Conservation (phyloP, 2,113 vertebrate species). For the Bubo bubo region DNA sequence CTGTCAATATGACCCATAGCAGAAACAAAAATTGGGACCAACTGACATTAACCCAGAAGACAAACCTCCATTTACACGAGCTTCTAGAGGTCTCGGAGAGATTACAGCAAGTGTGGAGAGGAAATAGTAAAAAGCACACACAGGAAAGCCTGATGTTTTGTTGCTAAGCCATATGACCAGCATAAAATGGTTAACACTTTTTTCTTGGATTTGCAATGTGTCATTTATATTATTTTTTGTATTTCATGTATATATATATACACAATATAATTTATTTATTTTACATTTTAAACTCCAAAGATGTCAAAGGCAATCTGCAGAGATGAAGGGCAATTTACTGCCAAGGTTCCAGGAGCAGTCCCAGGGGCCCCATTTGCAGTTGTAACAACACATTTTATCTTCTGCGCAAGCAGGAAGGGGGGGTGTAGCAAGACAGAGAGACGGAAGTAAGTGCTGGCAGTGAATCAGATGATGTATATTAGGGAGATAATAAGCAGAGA, state of each 20-base stretch:
- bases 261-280: not conserved
- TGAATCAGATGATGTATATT: not conserved
- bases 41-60: not conserved
- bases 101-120: not conserved
- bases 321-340: not conserved
- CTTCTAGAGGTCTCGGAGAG: not conserved
- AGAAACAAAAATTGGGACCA: not conserved
- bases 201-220: not conserved
- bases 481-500: conserved; percentile 53
- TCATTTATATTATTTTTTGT: not conserved
- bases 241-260: not conserved
- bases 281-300: not conserved
- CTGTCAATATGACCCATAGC: not conserved
- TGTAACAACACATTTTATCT: conserved; percentile 53
- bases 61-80: not conserved
- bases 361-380: conserved; percentile 23
- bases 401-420: not conserved
- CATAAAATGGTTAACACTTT: not conserved
- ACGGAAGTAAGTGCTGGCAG: conserved; percentile 37
- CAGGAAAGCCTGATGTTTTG: not conserved
- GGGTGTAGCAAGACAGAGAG: not conserved
- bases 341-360: conserved; percentile 17
- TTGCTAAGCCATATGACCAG: not conserved
- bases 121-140: not conserved
- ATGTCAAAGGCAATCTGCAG: not conserved